phyloP scores from a whole-genome alignment of 2,888 invertebrate genomes.

The Habrosyne pyritoides region DNA sequence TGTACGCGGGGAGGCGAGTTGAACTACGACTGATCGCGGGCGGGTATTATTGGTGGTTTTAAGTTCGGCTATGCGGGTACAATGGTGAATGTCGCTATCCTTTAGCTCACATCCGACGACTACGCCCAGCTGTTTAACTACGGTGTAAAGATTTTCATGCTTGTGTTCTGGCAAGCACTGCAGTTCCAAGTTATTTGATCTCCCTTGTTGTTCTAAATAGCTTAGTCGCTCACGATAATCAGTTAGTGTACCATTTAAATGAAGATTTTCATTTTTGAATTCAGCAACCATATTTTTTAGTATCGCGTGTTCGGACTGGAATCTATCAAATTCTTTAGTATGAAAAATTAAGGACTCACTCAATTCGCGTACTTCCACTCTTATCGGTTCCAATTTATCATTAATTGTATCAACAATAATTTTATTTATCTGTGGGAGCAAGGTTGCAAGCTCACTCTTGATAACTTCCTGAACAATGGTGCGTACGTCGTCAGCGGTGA shows the following conservation, averaged over 20 bases:
- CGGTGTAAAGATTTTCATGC: background rate
- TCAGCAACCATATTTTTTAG: background rate
- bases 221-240: background rate
- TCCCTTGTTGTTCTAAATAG: background rate
- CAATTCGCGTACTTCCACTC: background rate
- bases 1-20: slow-evolving; percentile 5
- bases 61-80: slow-evolving; percentile 15
- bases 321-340: background rate
- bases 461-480: background rate
- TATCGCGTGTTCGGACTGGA: background rate
- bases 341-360: no score
- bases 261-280: background rate
- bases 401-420: background rate
- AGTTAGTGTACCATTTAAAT: background rate
- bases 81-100: background rate
- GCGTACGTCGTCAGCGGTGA: background rate
- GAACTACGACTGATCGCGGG: slow-evolving; percentile 14
- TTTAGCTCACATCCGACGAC: background rate
- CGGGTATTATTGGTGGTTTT: slow-evolving; percentile 14
- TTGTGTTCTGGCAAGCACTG: background rate
- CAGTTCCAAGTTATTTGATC: background rate
- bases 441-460: background rate
- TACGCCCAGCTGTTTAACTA: background rate
- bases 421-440: background rate
- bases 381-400: background rate